phyloP scores from a whole-genome alignment of 2,888 invertebrate species.

The Sceliomorpha sp. region DNA sequence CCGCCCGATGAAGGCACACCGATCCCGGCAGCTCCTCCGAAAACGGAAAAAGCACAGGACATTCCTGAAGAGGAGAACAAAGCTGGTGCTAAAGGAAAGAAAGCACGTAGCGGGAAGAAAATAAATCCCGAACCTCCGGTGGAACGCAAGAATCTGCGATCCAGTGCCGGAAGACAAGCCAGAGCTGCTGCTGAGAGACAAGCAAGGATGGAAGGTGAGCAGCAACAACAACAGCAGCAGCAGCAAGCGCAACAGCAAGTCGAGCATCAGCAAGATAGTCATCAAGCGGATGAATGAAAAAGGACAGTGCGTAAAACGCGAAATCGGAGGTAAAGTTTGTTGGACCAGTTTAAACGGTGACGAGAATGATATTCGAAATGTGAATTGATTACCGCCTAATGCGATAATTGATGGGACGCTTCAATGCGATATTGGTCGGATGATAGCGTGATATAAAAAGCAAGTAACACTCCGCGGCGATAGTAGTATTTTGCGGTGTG shows the following conservation, averaged over 20 bases:
- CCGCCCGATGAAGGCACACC: slow-evolving; percentile 8
- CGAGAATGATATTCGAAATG: slow-evolving; percentile 3
- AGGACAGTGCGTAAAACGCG: slow-evolving; percentile 60
- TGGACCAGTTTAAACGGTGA: background rate
- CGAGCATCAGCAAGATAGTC: slow-evolving; percentile 54
- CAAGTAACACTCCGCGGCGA: slow-evolving; percentile 64
- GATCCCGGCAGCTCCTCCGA: slow-evolving; percentile 13
- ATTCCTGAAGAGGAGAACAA: slow-evolving; percentile 68
- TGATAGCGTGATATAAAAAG: slow-evolving; percentile 33
- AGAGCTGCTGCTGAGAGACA: slow-evolving; percentile 81
- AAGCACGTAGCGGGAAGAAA: slow-evolving; percentile 80
- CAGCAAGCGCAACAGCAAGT: slow-evolving; percentile 81
- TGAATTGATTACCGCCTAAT: background rate
- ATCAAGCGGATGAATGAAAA: slow-evolving; percentile 58
- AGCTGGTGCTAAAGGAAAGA: slow-evolving; percentile 67
- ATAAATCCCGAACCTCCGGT: slow-evolving; percentile 82
- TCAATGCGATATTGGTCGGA: slow-evolving; percentile 30
- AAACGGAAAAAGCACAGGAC: slow-evolving; percentile 42
- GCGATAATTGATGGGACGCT: slow-evolving; percentile 26
- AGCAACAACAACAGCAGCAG: slow-evolving; percentile 82
- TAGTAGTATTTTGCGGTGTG: slow-evolving; percentile 75
- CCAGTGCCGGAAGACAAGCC: slow-evolving; percentile 88
- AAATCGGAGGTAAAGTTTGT: slow-evolving; percentile 35
- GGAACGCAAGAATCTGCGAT: slow-evolving; percentile 84
- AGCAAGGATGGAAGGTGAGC: slow-evolving; percentile 80